A percentile compares a stretch with the other conserved stretches of the same genome.
Conservation (phyloP, 1,140 invertebrate species). For the Microplitis demolitor region DNA sequence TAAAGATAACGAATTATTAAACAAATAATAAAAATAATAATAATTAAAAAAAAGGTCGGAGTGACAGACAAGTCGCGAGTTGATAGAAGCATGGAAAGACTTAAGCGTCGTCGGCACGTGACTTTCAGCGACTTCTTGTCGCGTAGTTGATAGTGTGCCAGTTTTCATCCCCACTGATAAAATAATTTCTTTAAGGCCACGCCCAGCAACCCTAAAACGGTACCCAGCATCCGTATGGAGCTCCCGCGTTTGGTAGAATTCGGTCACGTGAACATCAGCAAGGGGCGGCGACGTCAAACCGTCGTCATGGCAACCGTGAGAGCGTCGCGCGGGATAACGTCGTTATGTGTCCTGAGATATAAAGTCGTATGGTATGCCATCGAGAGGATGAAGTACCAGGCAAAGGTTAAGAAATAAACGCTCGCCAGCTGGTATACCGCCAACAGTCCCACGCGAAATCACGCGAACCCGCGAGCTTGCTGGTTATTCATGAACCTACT, state of each 20-base stretch:
- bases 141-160: conserved; percentile 24
- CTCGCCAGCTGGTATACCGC: conserved; percentile 59
- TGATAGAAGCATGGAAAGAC: conserved; percentile 48
- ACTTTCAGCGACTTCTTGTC: conserved; percentile 54
- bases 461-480: conserved; percentile 46
- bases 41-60: conserved; percentile 25
- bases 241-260: conserved; percentile 41
- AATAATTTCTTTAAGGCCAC: not conserved
- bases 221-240: conserved; percentile 44
- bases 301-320: conserved; percentile 29
- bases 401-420: conserved; percentile 59
- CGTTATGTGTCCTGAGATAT: conserved; percentile 29
- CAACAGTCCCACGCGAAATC: conserved; percentile 60
- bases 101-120: conserved; percentile 57
- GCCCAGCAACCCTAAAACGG: conserved; percentile 37
- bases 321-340: conserved; percentile 33
- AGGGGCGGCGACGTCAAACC: conserved; percentile 27
- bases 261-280: conserved; percentile 42
- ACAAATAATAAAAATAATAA: conserved; percentile 5
- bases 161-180: conserved; percentile 46
- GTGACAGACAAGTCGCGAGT: conserved; percentile 40
- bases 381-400: conserved; percentile 34
- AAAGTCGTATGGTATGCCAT: conserved; percentile 43
- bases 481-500: conserved; percentile 54
- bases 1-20: not conserved